Evolutionary conservation across 2,888 invertebrate genomes (phyloP).

Genomic region (Empis stercorea): DNA sequence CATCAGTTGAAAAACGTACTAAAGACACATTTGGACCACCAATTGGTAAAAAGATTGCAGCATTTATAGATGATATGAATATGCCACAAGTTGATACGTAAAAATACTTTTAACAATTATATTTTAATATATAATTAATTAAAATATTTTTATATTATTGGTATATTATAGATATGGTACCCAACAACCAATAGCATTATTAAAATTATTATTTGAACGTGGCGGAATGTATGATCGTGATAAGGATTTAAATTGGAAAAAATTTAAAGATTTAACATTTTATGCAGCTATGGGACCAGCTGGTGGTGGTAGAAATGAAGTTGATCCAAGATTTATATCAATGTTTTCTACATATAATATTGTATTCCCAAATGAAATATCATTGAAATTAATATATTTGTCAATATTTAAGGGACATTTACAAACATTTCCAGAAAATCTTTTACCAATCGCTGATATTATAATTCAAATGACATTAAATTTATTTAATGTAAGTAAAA

Average conservation of each 20-base stretch:
- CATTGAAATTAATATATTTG: slow-evolving; percentile 67
- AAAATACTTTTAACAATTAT: slow-evolving; percentile 13
- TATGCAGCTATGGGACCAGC: slow-evolving; percentile 77
- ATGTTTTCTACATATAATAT: slow-evolving; percentile 82
- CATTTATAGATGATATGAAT: slow-evolving; percentile 90
- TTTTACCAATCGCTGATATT: slow-evolving; percentile 48
- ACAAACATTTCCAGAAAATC: slow-evolving; percentile 49
- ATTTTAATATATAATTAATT: background rate
- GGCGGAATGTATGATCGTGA: slow-evolving; percentile 82
- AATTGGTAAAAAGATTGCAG: slow-evolving; percentile 73
- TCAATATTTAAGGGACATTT: slow-evolving; percentile 74
- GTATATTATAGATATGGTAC: slow-evolving; percentile 63
- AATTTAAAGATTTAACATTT: slow-evolving; percentile 63
- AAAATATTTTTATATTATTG: background rate
- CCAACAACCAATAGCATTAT: slow-evolving; percentile 82
- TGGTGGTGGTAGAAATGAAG: slow-evolving; percentile 80
- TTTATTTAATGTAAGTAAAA: slow-evolving; percentile 54
- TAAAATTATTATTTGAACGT: slow-evolving; percentile 81
- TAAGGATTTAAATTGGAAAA: slow-evolving; percentile 82
- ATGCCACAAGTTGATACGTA: slow-evolving; percentile 64
- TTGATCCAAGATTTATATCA: slow-evolving; percentile 83
- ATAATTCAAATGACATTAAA: slow-evolving; percentile 69
- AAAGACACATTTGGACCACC: slow-evolving; percentile 85
- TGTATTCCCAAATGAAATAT: slow-evolving; percentile 65
- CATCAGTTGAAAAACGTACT: slow-evolving; percentile 77